Base-by-base conservation (phyloP, 1,140 invertebrate genomes). In the Bactericera cockerelli region DNA sequence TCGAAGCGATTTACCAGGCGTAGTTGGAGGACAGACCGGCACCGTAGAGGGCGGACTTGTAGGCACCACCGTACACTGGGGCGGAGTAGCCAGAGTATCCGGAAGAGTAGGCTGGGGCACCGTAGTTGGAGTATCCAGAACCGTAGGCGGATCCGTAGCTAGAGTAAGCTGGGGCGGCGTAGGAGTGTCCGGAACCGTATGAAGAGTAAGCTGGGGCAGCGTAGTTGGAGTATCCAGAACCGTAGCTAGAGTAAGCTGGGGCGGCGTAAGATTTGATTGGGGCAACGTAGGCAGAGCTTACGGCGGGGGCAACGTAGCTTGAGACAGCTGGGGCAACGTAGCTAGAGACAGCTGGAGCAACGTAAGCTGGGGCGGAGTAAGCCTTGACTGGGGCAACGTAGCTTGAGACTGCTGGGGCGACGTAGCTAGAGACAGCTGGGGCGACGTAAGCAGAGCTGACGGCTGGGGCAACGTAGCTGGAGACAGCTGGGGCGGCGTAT, bases 391-490 rank as follows among this genome's bases (percentile, higher is more conserved):
- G 42, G n/a, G 42, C 42, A 49, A 49, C 42, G 22, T 19, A 19
- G 42, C 8, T 4, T 6, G 42, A 49, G 3, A 49, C 42, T 6
- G 42, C 42, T 49, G 42, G 42, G 8, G 42, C 42, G 19, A 19
- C n/a, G 22, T 49, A 49, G 42, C n/a, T 49, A 19, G 42, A 49
- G 42, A 49, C n/a, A n/a, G n/a, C n/a, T n/a, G n/a, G 42, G 22
- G 42, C 42, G 8, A 16, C 4, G 22, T 49, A 49, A 16, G n/a
- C 22, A 49, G 42, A 49, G n/a, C n/a, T n/a, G n/a, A 49, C 42
- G 19, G 42, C 42, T 49, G 42, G 42, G 19, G 42, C 42, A 22
- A 22, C 42, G 22, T 49, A 49, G 42, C 4, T n/a, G 19, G 42
- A 49, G 22, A 22, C n/a, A 16, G 42, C 42, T n/a, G n/a, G n/a